Conservation (phyloP, 2,113 vertebrate genomes). For the Uria lomvia region DNA sequence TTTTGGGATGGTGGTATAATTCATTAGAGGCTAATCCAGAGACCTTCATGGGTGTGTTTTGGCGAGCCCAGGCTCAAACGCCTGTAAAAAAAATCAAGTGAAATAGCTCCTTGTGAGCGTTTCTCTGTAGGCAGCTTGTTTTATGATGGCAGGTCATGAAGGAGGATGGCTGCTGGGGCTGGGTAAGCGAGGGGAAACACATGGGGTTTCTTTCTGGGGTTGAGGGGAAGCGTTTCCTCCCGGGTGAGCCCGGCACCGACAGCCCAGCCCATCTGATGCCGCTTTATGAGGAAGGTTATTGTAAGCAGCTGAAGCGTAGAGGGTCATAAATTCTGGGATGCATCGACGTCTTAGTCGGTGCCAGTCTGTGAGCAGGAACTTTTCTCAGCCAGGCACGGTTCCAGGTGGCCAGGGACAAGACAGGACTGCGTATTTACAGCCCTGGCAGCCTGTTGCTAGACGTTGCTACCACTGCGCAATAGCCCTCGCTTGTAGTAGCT, state of each 20-base stretch:
- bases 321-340: not conserved
- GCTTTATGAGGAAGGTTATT: not conserved
- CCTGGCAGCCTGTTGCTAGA: slow-evolving; percentile 9
- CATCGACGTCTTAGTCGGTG: not conserved
- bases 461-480: not conserved
- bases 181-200: not conserved
- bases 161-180: not conserved
- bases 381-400: slow-evolving; percentile 29
- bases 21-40: not conserved
- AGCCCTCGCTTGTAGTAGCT: not conserved
- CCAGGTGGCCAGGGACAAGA: slow-evolving; percentile 50
- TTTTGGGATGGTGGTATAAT: not conserved
- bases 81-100: not conserved
- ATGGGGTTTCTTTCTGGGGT: not conserved
- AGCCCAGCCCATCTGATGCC: not conserved
- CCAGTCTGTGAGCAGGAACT: slow-evolving; percentile 19
- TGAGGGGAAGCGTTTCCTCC: not conserved
- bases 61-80: not conserved
- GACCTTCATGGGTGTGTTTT: not conserved
- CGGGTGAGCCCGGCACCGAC: not conserved
- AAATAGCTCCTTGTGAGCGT: not conserved
- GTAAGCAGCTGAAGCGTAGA: not conserved
- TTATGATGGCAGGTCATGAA: not conserved
- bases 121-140: not conserved
- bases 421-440: slow-evolving; percentile 15